A percentile compares a stretch with the other conserved stretches of the same genome.
phyloP scores from a whole-genome alignment of 2,113 vertebrate species.

The Rhabdomys dilectus region DNA sequence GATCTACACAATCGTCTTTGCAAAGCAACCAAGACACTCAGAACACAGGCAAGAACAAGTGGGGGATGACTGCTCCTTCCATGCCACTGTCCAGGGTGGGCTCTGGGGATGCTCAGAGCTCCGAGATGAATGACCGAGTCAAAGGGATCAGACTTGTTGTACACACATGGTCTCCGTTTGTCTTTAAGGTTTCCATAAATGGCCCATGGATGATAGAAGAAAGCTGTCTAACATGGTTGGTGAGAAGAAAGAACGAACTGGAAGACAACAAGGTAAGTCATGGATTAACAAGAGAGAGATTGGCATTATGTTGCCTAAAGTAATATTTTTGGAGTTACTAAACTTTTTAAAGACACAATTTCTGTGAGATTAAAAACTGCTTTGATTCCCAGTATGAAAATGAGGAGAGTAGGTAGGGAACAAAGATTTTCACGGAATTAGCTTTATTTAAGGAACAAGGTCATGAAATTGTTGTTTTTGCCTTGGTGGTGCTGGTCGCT shows the following conservation, averaged over 20 bases:
- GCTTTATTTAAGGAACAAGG: slow-evolving; percentile 52
- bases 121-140: slow-evolving; percentile 59
- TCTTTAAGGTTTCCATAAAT: slow-evolving; percentile 48
- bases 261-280: not conserved
- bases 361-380: slow-evolving; percentile 49
- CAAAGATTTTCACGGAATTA: slow-evolving; percentile 36
- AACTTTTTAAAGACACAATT: slow-evolving; percentile 37
- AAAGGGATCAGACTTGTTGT: slow-evolving; percentile 56
- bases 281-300: slow-evolving; percentile 37
- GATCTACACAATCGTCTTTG: not conserved
- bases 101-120: slow-evolving; percentile 42
- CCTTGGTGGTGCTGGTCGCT: not conserved
- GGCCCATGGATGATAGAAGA: not conserved
- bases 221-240: slow-evolving; percentile 52
- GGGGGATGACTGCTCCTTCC: slow-evolving; percentile 34
- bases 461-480: slow-evolving; percentile 27
- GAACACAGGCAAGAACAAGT: not conserved
- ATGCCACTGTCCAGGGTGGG: not conserved
- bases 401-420: not conserved
- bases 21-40: not conserved
- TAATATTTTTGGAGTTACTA: slow-evolving; percentile 30
- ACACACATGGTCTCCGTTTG: slow-evolving; percentile 45
- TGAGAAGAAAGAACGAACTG: slow-evolving; percentile 7
- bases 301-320: slow-evolving; percentile 8
- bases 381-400: slow-evolving; percentile 15